Evolutionary conservation across 2,113 vertebrate species (phyloP).

Genomic region (Fulica atra): DNA sequence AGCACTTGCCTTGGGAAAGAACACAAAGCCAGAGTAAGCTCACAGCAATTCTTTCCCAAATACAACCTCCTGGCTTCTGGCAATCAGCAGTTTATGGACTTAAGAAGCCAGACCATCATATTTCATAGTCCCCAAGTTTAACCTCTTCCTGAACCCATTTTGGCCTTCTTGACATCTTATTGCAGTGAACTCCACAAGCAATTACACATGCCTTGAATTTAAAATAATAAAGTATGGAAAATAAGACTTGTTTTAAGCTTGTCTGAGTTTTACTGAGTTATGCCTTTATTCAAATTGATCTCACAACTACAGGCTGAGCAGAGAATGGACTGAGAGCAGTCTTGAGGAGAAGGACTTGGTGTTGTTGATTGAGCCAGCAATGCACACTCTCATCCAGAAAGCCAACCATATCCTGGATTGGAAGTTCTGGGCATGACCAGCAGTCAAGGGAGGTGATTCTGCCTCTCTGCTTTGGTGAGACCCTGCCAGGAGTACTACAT

Average conservation of each 20-base stretch:
- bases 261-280: background rate
- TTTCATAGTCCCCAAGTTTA: background rate
- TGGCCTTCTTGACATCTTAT: background rate
- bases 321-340: too few relatives aligned
- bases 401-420: too few relatives aligned
- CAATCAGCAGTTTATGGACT: slow-evolving; percentile 17
- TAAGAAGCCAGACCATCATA: slow-evolving; percentile 16
- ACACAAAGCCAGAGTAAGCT: slow-evolving; percentile 44
- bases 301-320: too few relatives aligned
- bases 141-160: slow-evolving; percentile 22
- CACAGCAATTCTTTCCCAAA: slow-evolving; percentile 44
- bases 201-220: background rate
- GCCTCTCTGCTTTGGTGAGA: too few relatives aligned
- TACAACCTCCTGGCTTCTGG: slow-evolving; percentile 24
- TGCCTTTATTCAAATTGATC: background rate
- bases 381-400: too few relatives aligned
- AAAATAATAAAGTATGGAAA: background rate
- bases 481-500: too few relatives aligned
- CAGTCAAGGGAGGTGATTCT: too few relatives aligned
- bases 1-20: slow-evolving; percentile 55
- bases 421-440: too few relatives aligned
- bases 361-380: too few relatives aligned
- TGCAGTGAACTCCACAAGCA: background rate
- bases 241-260: background rate
- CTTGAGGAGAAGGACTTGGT: too few relatives aligned